These are phyloP conservation scores for Eustalomyia histrio DNA, from an alignment of 2,888 invertebrate species.

Conservation along the genomic window DNA sequence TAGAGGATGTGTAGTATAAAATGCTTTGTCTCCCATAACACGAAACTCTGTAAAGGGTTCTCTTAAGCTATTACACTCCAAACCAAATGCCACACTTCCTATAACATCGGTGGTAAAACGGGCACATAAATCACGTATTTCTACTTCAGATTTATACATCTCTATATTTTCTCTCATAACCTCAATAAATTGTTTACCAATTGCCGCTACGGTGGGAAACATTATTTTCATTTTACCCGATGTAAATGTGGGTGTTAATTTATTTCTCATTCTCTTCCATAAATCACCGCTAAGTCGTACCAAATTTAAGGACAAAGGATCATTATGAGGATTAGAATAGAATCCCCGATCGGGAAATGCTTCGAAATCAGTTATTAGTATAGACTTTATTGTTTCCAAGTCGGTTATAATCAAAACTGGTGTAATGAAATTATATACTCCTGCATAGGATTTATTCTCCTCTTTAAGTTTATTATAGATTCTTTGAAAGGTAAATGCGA, in stretches of 20 bases:
- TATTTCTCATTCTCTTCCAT: constrained; percentile 78
- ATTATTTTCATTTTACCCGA: constrained; percentile 80
- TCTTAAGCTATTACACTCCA: constrained; percentile 78
- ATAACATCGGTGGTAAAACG: constrained; percentile 80
- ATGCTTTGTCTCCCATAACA: constrained; percentile 68
- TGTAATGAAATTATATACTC: neutral
- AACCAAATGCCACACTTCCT: constrained; percentile 79
- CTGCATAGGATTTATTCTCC: constrained; percentile 16
- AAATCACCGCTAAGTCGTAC: constrained; percentile 74
- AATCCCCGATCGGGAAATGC: constrained; percentile 69
- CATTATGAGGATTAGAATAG: constrained; percentile 72
- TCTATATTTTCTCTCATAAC: constrained; percentile 62
- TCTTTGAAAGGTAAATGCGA: constrained; percentile 10
- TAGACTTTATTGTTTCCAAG: constrained; percentile 14
- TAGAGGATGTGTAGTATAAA: constrained; percentile 27
- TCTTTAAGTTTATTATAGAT: constrained; percentile 12
- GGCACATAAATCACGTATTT: constrained; percentile 77
- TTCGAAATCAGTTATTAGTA: constrained; percentile 67
- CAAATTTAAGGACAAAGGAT: constrained; percentile 76
- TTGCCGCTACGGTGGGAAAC: constrained; percentile 74
- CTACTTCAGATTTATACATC: constrained; percentile 67
- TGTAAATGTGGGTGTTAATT: constrained; percentile 80
- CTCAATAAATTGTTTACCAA: constrained; percentile 67
- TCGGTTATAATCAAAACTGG: constrained; percentile 18
- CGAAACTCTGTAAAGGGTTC: constrained; percentile 77